phyloP scores from a whole-genome alignment of 2,888 invertebrate species.

The Agrochola litura region DNA sequence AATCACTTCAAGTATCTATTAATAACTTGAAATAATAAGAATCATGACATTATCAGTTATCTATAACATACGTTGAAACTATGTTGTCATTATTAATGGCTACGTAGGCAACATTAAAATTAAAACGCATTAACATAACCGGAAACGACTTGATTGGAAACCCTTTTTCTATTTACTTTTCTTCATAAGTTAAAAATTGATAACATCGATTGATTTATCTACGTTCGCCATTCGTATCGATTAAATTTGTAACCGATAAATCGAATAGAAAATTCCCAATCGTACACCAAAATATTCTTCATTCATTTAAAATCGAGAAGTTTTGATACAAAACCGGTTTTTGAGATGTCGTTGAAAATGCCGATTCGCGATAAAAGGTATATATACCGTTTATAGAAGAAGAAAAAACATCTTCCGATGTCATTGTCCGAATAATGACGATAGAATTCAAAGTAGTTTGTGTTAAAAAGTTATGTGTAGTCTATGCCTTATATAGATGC shows the following conservation, averaged over 20 bases:
- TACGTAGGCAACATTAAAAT: conserved; percentile 21
- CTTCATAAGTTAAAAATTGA: conserved; percentile 49
- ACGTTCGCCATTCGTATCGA: conserved; percentile 55
- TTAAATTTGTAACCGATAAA: conserved; percentile 59
- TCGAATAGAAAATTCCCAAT: conserved; percentile 60
- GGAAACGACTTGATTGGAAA: conserved; percentile 54
- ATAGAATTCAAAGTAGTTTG: conserved; percentile 71
- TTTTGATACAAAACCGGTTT: conserved; percentile 63
- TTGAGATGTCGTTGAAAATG: conserved; percentile 64
- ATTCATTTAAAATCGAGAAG: conserved; percentile 56
- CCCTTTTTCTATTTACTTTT: conserved; percentile 58
- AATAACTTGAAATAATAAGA: not conserved
- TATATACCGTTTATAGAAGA: conserved; percentile 60
- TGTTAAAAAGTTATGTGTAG: conserved; percentile 51
- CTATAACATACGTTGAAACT: not conserved
- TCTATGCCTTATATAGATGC: conserved; percentile 41
- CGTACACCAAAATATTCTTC: conserved; percentile 54
- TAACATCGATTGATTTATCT: conserved; percentile 62
- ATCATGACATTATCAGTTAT: not conserved
- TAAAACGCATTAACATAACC: conserved; percentile 52
- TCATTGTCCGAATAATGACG: conserved; percentile 79
- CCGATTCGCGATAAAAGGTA: conserved; percentile 72
- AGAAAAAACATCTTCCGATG: conserved; percentile 75
- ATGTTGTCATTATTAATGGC: not conserved
- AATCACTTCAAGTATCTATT: not conserved